Percentiles rank a stretch among this genome's conserved stretches.
Conservation (phyloP, 2,888 invertebrate genomes). For the Zele albiditarsus region DNA sequence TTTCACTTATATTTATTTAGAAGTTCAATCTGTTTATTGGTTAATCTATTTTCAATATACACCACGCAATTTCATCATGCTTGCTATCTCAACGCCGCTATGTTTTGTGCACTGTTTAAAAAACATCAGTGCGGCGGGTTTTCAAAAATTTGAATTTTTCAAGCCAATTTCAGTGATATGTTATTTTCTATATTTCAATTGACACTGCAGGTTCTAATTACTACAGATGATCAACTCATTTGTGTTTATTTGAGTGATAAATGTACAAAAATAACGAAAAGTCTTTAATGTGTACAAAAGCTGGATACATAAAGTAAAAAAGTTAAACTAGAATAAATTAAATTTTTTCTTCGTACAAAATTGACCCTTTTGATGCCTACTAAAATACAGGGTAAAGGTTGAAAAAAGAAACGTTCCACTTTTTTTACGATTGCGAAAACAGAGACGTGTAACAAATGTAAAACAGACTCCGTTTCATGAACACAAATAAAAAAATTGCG, state of each 20-base stretch:
- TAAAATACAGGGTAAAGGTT: too few species aligned
- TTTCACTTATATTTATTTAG: not conserved
- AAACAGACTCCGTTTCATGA: too few species aligned
- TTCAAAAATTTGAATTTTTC: conserved; percentile 44
- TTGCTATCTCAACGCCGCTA: conserved; percentile 5
- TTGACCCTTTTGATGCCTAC: too few species aligned
- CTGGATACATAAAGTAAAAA: not conserved
- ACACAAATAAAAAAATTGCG: too few species aligned
- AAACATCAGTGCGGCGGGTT: conserved; percentile 50
- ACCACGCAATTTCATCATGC: not conserved
- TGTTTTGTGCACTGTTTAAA: conserved; percentile 53
- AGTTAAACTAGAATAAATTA: too few species aligned
- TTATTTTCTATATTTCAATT: not conserved
- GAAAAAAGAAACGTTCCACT: too few species aligned
- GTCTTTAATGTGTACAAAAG: not conserved
- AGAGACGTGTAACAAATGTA: too few species aligned
- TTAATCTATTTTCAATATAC: not conserved
- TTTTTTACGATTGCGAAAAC: too few species aligned
- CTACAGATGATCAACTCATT: not conserved
- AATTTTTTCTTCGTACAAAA: too few species aligned
- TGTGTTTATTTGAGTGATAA: not conserved
- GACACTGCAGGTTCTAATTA: not conserved
- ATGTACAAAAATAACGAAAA: not conserved
- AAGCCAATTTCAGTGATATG: not conserved
- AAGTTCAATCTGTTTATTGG: not conserved